phyloP scores from a whole-genome alignment of 37 sponge, comb jelly and placozoan species.

The Halichondria panicea region DNA sequence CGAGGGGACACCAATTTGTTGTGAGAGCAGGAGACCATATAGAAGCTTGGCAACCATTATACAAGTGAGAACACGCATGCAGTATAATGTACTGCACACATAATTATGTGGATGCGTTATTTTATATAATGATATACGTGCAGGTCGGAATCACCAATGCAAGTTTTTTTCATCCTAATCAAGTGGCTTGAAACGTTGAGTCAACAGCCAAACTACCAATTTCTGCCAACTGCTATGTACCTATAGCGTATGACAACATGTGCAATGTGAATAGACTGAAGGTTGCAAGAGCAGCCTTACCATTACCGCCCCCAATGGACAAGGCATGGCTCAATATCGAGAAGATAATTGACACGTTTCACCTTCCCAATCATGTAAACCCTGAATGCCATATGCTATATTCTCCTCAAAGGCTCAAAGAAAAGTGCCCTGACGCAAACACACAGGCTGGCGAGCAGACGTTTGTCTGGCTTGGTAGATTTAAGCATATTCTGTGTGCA shows the following conservation, averaged over 20 bases:
- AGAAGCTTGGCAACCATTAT: slow-evolving; percentile 41
- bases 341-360: slow-evolving; percentile 36
- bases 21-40: slow-evolving; percentile 32
- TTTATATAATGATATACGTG: neutral
- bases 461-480: slow-evolving; percentile 22
- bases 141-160: slow-evolving; percentile 19
- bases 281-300: slow-evolving; percentile 18
- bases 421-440: slow-evolving; percentile 4
- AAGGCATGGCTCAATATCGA: slow-evolving; percentile 13
- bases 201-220: neutral
- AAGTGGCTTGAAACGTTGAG: neutral
- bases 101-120: neutral
- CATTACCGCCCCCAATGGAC: slow-evolving; percentile 20
- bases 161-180: slow-evolving; percentile 8
- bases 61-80: too few relatives aligned
- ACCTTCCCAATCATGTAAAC: slow-evolving; percentile 22
- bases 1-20: slow-evolving; percentile 33
- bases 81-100: neutral
- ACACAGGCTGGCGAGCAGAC: slow-evolving; percentile 62
- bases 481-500: slow-evolving; percentile 41
- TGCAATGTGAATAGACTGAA: slow-evolving; percentile 15
- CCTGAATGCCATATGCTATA: slow-evolving; percentile 9
- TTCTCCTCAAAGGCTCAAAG: slow-evolving; percentile 21
- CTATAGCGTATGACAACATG: slow-evolving; percentile 46
- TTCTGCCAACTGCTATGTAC: neutral